These are phyloP conservation scores for Nanorana parkeri DNA, from an alignment of 2,113 vertebrate species.

Conservation along the genomic window DNA sequence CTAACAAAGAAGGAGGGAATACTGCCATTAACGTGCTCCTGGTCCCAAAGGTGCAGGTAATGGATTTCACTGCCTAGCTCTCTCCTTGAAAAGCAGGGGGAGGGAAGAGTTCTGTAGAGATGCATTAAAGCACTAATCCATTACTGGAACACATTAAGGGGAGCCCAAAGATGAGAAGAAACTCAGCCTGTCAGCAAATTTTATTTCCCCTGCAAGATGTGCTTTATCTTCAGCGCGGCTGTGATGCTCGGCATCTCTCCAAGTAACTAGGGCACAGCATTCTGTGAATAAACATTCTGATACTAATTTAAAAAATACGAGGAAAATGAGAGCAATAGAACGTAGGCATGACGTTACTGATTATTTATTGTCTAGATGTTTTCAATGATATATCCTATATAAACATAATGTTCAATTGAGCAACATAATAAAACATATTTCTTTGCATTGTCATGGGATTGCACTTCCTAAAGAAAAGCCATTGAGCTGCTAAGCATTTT, in stretches of 20 bases:
- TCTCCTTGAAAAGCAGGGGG: slow-evolving; percentile 25
- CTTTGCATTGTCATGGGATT: not conserved
- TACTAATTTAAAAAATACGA: not conserved
- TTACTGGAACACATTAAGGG: slow-evolving; percentile 49
- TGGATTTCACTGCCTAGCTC: slow-evolving; percentile 46
- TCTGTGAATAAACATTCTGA: slow-evolving; percentile 4
- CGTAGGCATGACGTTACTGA: not conserved
- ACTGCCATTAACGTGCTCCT: slow-evolving; percentile 12
- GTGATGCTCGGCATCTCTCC: slow-evolving; percentile 19
- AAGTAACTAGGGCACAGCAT: slow-evolving; percentile 17
- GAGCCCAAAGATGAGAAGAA: slow-evolving; percentile 27
- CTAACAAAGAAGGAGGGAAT: slow-evolving; percentile 22
- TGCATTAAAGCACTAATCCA: slow-evolving; percentile 44
- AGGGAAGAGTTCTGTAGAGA: slow-evolving; percentile 32
- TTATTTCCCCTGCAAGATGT: slow-evolving; percentile 43
- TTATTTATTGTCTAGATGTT: not conserved
- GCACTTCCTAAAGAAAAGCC: not conserved
- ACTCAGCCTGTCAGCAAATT: slow-evolving; percentile 45
- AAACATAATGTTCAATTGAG: not conserved
- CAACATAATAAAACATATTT: not conserved
- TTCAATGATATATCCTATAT: not conserved
- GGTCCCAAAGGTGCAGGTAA: slow-evolving; percentile 48
- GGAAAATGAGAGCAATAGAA: not conserved
- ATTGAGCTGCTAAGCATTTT: not conserved
- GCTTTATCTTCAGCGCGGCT: not conserved